Base-by-base conservation (phyloP, 1,140 invertebrate genomes). In the Aphaenogaster ashmeadi region DNA sequence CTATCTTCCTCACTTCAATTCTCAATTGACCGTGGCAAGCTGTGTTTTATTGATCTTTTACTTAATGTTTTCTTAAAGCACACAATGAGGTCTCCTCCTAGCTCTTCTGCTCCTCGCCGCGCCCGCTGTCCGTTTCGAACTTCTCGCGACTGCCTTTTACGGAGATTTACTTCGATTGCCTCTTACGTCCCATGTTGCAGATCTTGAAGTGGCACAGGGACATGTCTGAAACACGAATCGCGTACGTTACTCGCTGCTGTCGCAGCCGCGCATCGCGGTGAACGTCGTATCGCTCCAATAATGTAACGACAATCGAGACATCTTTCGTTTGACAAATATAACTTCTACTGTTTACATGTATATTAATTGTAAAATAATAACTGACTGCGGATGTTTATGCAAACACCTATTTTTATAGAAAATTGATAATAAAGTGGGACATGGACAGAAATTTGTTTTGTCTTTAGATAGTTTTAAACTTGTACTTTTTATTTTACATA, bases 121-220 rank as follows among this genome's bases (percentile, higher is more conserved):
- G 75, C 52, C 58, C 54, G 67, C 66, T 71, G 77, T 78, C 77
- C 54, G 77, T 79, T 79, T 79, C 62, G 50, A 80, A 78, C 81
- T 71, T 36, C 36, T 44, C 50, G 56, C 77, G 74, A 79, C 58
- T 77, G 69, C 83, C 36, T 15, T 54, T 58, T 75, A 47, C 47
- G 33, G 56, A 38, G 36, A 81, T 27, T 50, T 90, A 80, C 86
- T 93, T 93, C 78, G 92, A 87, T 87, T 95, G 94, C 86, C 96
- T 93, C 91, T 96, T 96, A 75, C 96, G 94, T 41, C 96, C 96
- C 96, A 97, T 96, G 89, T 96, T 97, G 94, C 96, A 97, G 72
- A 97, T 96, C 92, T 97, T 97, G 93, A 97, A 96, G 88, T 96
- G 96, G 94, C 96, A 97, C 58, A 96, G 94, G 21, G 96, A 95